Evolutionary conservation across 2,797 vertebrate species (phyloP).

Genomic region (Aulostomus chinensis): DNA sequence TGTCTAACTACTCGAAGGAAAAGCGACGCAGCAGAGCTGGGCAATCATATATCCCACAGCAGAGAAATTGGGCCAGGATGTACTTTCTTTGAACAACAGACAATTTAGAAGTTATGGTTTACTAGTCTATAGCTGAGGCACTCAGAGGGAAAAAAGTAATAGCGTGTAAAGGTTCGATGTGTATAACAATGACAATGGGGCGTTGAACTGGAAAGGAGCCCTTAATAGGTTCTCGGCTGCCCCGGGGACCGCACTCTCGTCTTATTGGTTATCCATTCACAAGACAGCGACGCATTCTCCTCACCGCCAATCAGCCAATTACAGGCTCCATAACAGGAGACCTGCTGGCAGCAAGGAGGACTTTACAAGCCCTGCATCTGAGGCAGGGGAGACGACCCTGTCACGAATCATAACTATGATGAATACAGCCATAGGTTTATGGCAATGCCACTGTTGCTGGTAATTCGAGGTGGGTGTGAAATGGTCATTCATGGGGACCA

Average conservation of each 20-base stretch:
- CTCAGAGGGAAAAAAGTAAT: slow-evolving; percentile 14
- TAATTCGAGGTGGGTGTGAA: slow-evolving; percentile 60
- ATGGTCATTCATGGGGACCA: slow-evolving; percentile 30
- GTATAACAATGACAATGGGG: slow-evolving; percentile 68
- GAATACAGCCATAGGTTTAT: slow-evolving; percentile 70
- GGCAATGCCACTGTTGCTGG: slow-evolving; percentile 51
- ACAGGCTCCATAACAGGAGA: slow-evolving; percentile 72
- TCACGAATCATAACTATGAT: slow-evolving; percentile 82
- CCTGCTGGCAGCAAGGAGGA: slow-evolving; percentile 61
- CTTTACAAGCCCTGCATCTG: slow-evolving; percentile 71
- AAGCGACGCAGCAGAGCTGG: slow-evolving; percentile 35
- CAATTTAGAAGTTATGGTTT: slow-evolving; percentile 68
- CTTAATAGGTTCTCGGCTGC: slow-evolving; percentile 74
- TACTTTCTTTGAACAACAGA: slow-evolving; percentile 60
- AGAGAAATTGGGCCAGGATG: slow-evolving; percentile 59
- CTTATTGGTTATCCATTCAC: slow-evolving; percentile 81
- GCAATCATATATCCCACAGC: slow-evolving; percentile 52
- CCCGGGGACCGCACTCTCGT: slow-evolving; percentile 62
- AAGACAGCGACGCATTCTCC: slow-evolving; percentile 73
- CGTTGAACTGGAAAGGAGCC: slow-evolving; percentile 55
- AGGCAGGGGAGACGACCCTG: slow-evolving; percentile 67
- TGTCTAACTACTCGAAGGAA: slow-evolving; percentile 51
- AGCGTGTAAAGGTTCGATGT: slow-evolving; percentile 51
- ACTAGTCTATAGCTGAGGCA: slow-evolving; percentile 31
- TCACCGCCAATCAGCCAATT: slow-evolving; percentile 82